These are phyloP conservation scores for Brachionus rotundiformis DNA, from an alignment of 1,140 invertebrate genomes.

Conservation along the genomic window DNA sequence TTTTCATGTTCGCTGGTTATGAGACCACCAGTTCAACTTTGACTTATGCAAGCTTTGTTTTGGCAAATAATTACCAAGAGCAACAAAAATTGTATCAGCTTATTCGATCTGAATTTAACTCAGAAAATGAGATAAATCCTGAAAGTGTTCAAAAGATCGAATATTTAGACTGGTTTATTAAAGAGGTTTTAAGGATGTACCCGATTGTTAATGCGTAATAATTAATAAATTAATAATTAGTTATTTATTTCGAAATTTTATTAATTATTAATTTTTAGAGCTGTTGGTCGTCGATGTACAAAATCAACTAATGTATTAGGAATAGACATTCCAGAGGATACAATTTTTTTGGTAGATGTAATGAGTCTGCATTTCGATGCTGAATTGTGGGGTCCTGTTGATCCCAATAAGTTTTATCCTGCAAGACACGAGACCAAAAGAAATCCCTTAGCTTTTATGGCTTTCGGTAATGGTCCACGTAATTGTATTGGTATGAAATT, in stretches of 20 bases:
- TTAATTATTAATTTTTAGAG: conserved; percentile 55
- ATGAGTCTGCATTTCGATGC: conserved; percentile 60
- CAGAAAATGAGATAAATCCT: not conserved
- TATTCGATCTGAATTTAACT: conserved; percentile 56
- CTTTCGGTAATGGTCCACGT: conserved; percentile 62
- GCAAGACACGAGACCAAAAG: conserved; percentile 57
- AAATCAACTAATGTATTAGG: conserved; percentile 56
- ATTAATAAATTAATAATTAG: conserved; percentile 54
- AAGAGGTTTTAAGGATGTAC: conserved; percentile 12
- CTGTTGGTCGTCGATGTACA: conserved; percentile 57
- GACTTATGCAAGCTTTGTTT: conserved; percentile 63
- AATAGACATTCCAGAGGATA: conserved; percentile 59
- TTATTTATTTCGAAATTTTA: conserved; percentile 38
- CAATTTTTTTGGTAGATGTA: conserved; percentile 59
- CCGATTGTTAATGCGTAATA: not conserved
- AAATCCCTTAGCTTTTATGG: conserved; percentile 57
- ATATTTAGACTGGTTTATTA: conserved; percentile 27
- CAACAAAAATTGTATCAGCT: conserved; percentile 65
- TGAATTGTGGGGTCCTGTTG: conserved; percentile 58
- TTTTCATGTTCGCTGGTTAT: conserved; percentile 61
- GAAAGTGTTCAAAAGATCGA: conserved; percentile 8
- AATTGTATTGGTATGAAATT: conserved; percentile 63
- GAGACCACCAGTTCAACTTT: conserved; percentile 66
- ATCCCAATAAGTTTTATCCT: conserved; percentile 57
- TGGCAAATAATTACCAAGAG: conserved; percentile 65